Base-by-base conservation (phyloP, 2,797 vertebrate genomes). In the Melanotaenia maccullochi region DNA sequence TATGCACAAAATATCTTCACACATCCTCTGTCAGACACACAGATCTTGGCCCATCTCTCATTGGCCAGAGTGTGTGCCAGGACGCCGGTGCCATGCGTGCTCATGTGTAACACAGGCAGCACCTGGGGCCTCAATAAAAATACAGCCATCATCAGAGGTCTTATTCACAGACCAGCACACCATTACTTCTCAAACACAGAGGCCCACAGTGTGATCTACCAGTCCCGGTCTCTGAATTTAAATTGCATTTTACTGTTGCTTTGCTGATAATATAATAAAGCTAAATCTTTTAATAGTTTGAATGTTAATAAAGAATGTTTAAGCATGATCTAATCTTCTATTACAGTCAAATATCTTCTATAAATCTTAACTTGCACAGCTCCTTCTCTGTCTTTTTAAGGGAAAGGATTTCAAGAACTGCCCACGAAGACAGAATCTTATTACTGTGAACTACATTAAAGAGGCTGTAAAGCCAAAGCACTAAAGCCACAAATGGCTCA, bases 51-150 rank as follows among this genome's bases (percentile, higher is more conserved):
- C 71, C 60, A 60, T 64, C 65, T 69, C 82, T 68, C 65, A 56
- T 80, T 73, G 76, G 81, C 42, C 11, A 32, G 63, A 28, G 68
- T 80, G 59, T 55, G 72, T 86, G 87, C 85, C 82, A 90, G 82
- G 80, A 71, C 76, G 73, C 69, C 70, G 56, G 79, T 85, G 89
- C 88, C 89, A 90, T 79, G 91, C 77, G 85, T 87, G 84, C 81
- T 85, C 90, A 89, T 91, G 90, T 90, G 90, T 93, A 87, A 90
- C 82, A 67, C 82, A 84, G 88, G 87, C 83, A 82, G 79, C 93
- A 93, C 91, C 92, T 93, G 92, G 79, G 91, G 78, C 91, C 83
- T 83, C 85, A 83, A 77, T 90, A 85, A 89, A 90, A 90, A 87
- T 72, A 91, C 91, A 91, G 85, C 80, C 88, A 88, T 90, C 86